Evolutionary conservation across 2,113 vertebrate species (phyloP).

Genomic region (Cheilinus undulatus): DNA sequence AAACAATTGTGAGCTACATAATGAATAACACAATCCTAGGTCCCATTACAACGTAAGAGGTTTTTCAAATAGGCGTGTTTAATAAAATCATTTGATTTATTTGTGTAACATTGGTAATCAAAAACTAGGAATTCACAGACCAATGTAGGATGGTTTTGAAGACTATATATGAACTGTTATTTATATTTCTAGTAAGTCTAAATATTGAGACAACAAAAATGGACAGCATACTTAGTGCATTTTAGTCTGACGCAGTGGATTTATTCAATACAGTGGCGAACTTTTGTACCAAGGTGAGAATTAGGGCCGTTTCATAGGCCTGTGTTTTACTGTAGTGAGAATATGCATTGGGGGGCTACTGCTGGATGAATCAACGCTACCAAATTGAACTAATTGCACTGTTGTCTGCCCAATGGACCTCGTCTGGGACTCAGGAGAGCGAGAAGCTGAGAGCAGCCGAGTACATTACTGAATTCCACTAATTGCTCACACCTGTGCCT

Average conservation of each 20-base stretch:
- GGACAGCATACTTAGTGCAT: background rate
- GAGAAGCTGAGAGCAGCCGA: slow-evolving; percentile 60
- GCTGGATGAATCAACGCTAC: slow-evolving; percentile 67
- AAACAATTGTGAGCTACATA: background rate
- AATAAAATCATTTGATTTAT: background rate
- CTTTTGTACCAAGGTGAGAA: slow-evolving; percentile 40
- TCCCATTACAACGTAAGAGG: background rate
- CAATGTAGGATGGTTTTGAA: background rate
- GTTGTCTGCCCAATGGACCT: slow-evolving; percentile 69
- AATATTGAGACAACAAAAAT: background rate
- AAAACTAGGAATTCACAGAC: background rate
- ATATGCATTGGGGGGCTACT: slow-evolving; percentile 59
- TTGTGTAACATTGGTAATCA: background rate
- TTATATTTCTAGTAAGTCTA: background rate
- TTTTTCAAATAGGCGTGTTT: background rate
- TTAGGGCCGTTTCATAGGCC: slow-evolving; percentile 44
- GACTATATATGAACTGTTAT: background rate
- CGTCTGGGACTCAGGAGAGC: slow-evolving; percentile 66
- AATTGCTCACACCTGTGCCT: slow-evolving; percentile 78
- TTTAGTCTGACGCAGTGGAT: slow-evolving; percentile 33
- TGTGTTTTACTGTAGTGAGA: slow-evolving; percentile 61
- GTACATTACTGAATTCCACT: slow-evolving; percentile 71
- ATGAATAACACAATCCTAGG: background rate
- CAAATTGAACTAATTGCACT: slow-evolving; percentile 79
- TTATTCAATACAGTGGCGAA: slow-evolving; percentile 19